Conservation (phyloP, 1,140 invertebrate species). For the Euglossa dilemma region DNA sequence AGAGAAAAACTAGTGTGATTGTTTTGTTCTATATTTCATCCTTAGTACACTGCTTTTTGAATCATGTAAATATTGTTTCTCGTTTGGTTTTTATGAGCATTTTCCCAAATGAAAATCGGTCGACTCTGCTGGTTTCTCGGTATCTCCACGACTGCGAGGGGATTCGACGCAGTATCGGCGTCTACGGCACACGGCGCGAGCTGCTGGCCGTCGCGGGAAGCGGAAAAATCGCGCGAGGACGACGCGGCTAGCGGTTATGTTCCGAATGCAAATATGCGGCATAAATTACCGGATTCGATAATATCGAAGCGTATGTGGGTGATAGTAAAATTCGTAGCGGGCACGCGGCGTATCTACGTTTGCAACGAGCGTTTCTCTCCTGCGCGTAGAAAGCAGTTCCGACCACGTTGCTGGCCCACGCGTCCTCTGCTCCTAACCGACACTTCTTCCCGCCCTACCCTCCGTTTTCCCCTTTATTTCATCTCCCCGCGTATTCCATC, state of each 20-base stretch:
- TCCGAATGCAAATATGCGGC: not conserved
- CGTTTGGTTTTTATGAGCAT: no score
- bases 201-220: no score
- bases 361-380: constrained; percentile 49
- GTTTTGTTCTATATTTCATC: no score
- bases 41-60: no score
- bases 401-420: constrained; percentile 75
- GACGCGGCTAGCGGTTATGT: not conserved
- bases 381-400: constrained; percentile 74
- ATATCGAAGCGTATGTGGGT: constrained; percentile 41
- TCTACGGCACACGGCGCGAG: not conserved
- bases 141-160: not conserved
- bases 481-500: constrained; percentile 26
- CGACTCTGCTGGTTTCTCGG: not conserved
- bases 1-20: no score
- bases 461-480: constrained; percentile 33
- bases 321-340: constrained; percentile 49
- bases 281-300: constrained; percentile 47
- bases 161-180: not conserved
- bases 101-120: not conserved
- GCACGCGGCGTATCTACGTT: constrained; percentile 7
- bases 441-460: constrained; percentile 51
- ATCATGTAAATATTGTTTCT: no score
- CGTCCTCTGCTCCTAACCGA: constrained; percentile 29
- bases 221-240: no score